Percentiles rank a stretch among this genome's conserved stretches.
Evolutionary conservation across 2,888 invertebrate species (phyloP).

Genomic region (Malthinus flaveolus): DNA sequence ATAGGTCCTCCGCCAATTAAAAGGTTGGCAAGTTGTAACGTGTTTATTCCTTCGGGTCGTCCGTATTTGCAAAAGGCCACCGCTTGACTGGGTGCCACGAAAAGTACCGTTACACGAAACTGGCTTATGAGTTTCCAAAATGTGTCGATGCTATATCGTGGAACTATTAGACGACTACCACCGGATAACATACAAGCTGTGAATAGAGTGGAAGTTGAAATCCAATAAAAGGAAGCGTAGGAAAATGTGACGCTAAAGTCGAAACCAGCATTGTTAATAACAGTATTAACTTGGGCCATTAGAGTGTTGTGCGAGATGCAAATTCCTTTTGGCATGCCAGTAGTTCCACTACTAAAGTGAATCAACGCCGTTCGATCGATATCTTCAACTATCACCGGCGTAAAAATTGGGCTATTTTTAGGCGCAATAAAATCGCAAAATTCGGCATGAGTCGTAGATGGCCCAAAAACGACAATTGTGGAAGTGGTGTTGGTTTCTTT

Average conservation of each 20-base stretch:
- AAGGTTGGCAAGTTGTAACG: slow-evolving; percentile 39
- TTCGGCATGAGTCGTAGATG: slow-evolving; percentile 28
- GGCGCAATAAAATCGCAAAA: slow-evolving; percentile 30
- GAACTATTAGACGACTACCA: slow-evolving; percentile 38
- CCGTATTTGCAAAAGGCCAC: slow-evolving; percentile 41
- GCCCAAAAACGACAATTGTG: slow-evolving; percentile 36
- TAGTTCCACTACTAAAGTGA: slow-evolving; percentile 48
- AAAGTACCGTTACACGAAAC: slow-evolving; percentile 38
- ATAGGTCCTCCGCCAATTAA: slow-evolving; percentile 44
- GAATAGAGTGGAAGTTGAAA: slow-evolving; percentile 40
- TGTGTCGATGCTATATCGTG: slow-evolving; percentile 34
- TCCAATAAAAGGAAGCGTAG: slow-evolving; percentile 47
- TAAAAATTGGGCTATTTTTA: slow-evolving; percentile 34
- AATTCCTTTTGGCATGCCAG: slow-evolving; percentile 50
- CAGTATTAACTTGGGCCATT: slow-evolving; percentile 1
- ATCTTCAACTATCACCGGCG: slow-evolving; percentile 32
- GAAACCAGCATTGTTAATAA: slow-evolving; percentile 14
- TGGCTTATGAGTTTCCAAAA: slow-evolving; percentile 42
- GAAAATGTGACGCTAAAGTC: slow-evolving; percentile 24
- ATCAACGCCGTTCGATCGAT: slow-evolving; percentile 38
- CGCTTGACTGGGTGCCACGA: slow-evolving; percentile 41
- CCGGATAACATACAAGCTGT: slow-evolving; percentile 36
- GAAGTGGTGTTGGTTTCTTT: slow-evolving; percentile 18
- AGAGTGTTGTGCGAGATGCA: slow-evolving; percentile 38
- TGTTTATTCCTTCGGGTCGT: slow-evolving; percentile 46